phyloP scores from a whole-genome alignment of 2,113 vertebrate genomes.

The Oreochromis aureus region DNA sequence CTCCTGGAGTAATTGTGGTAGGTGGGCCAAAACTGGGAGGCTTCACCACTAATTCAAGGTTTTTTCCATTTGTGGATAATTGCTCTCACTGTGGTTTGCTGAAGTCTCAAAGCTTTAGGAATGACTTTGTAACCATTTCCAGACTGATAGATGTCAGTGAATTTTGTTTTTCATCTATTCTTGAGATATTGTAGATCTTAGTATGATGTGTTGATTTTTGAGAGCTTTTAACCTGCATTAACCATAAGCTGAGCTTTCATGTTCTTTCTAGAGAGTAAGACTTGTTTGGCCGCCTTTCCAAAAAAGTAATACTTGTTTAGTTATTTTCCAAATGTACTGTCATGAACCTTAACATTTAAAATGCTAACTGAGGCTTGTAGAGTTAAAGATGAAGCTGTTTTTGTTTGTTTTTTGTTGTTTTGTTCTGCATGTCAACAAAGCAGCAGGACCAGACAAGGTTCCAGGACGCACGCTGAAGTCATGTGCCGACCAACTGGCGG shows the following conservation, averaged over 20 bases:
- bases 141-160: not conserved
- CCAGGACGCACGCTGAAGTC: not conserved
- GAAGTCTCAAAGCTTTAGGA: rapidly evolving
- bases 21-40: not conserved
- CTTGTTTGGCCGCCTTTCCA: no score
- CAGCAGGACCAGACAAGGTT: not conserved
- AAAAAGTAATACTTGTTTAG: no score
- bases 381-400: no score
- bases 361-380: no score
- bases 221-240: no score
- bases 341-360: no score
- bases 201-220: no score
- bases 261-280: no score
- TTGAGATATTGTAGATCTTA: no score
- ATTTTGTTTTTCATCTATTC: not conserved
- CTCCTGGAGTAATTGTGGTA: not conserved
- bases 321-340: no score
- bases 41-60: not conserved
- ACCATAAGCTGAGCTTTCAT: no score
- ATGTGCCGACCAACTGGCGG: not conserved
- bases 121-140: not conserved
- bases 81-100: not conserved
- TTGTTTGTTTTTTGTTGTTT: no score
- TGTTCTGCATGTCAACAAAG: not conserved
- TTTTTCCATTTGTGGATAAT: not conserved